Percentiles rank a stretch among this genome's conserved stretches.
Evolutionary conservation across 2,888 invertebrate species (phyloP).

Genomic region (Agonopterix arenella): DNA sequence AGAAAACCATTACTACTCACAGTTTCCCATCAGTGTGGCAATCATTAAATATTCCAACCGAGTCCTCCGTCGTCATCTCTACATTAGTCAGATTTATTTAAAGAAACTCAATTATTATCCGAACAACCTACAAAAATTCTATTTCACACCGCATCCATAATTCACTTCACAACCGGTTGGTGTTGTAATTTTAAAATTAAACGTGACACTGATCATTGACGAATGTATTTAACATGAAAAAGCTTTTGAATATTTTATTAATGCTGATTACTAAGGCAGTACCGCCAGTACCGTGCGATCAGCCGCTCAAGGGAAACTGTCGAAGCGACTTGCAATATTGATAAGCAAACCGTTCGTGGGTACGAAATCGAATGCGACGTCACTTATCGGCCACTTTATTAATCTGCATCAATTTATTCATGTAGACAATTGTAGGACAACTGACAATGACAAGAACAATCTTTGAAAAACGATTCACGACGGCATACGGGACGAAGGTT

Average conservation of each 20-base stretch:
- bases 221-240: conserved; percentile 11
- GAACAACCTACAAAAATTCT: conserved; percentile 14
- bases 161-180: conserved; percentile 19
- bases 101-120: conserved; percentile 17
- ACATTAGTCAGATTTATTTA: conserved; percentile 49
- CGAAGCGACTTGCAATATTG: conserved; percentile 57
- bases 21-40: conserved; percentile 65
- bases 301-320: conserved; percentile 51
- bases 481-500: neutral
- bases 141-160: conserved; percentile 25
- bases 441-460: neutral
- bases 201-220: conserved; percentile 18
- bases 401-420: conserved; percentile 70
- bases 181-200: conserved; percentile 4
- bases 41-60: conserved; percentile 49
- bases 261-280: conserved; percentile 17
- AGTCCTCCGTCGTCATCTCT: conserved; percentile 50
- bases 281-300: conserved; percentile 43
- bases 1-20: conserved; percentile 36
- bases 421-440: conserved; percentile 53
- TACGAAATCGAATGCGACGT: conserved; percentile 30
- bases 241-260: neutral
- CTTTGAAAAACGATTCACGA: neutral
- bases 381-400: conserved; percentile 66
- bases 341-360: conserved; percentile 27